Base-by-base conservation (phyloP, 2,113 vertebrate species). In the Lepus europaeus region DNA sequence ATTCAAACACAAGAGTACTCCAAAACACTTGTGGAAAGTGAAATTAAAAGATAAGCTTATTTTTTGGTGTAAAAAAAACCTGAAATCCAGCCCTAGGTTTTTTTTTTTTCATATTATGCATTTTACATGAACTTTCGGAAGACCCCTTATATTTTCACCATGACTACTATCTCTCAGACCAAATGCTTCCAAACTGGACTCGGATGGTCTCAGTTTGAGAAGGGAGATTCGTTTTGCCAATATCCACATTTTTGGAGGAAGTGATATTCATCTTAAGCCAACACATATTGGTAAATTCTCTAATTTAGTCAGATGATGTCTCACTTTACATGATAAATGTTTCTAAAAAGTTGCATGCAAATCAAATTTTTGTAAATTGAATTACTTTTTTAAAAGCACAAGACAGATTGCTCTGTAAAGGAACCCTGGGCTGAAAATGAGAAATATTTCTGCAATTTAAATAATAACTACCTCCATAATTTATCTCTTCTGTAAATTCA, bases 391-490 rank as follows among this genome's bases (percentile, higher is more conserved):
- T 95, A 94, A 97, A 97, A 96, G 96, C 96, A 94, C 70, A 97
- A 97, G 95, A 97, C 87, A 97, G 97, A 97, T 97, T 97, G 96
- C 95, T 96, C 95, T 95, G 91, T 95, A 92, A 95, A 96, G 76
- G 95, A 97, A 97, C 94, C 95, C 96, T 95, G 89, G 95, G 95
- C 95, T 97, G 97, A 96, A 97, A 97, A 97, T 97, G 95, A 96
- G 96, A 97, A 97, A 97, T 97, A 97, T 97, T 97, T 97, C 96
- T 97, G 91, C 96, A 97, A 97, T 97, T 97, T 97, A 97, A 97
- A 97, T 97, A 97, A 97, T 97, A 97, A 97, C 95, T 93, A 95
- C 95, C 94, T 94, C 96, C 83, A 96, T 97, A 97, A 97, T 97
- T 97, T 97, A 97, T 97, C 93, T 94, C 96, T 94, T 95, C 93